These are phyloP conservation scores for Tenthredo notha DNA, from an alignment of 2,888 invertebrate species.

Conservation along the genomic window DNA sequence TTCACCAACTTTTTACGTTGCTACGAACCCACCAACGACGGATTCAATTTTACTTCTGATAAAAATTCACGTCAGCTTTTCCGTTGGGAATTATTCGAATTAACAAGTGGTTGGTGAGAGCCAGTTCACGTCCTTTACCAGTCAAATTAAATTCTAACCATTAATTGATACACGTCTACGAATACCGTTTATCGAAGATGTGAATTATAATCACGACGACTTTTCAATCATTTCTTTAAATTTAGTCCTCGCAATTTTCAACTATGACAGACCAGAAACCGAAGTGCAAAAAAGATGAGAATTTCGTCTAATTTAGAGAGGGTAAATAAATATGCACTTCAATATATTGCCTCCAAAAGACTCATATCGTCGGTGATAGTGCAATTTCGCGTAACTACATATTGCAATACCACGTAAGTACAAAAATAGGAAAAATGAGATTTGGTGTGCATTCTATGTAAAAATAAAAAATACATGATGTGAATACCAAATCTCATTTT, in stretches of 20 bases:
- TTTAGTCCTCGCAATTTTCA: background rate
- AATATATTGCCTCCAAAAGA: background rate
- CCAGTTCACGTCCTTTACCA: conserved; percentile 22
- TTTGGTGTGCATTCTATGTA: no score
- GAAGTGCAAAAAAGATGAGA: background rate
- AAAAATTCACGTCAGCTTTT: conserved; percentile 47
- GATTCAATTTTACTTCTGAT: conserved; percentile 32
- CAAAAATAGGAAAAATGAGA: no score
- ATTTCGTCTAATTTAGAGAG: background rate
- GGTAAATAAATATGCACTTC: background rate
- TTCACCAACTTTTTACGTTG: conserved; percentile 13
- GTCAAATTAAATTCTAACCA: conserved; percentile 43
- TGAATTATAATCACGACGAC: background rate
- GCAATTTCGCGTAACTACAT: no score
- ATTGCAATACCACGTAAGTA: no score
- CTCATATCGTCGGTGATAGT: no score
- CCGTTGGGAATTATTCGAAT: conserved; percentile 38
- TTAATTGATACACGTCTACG: conserved; percentile 32
- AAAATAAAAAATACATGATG: no score
- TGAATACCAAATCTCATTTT: no score
- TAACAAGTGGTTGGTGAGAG: conserved; percentile 35
- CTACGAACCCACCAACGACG: background rate
- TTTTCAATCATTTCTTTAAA: background rate
- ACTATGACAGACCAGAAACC: background rate
- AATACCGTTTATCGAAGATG: conserved; percentile 16